phyloP scores from a whole-genome alignment of 2,113 vertebrate genomes.

The Mesocricetus auratus region DNA sequence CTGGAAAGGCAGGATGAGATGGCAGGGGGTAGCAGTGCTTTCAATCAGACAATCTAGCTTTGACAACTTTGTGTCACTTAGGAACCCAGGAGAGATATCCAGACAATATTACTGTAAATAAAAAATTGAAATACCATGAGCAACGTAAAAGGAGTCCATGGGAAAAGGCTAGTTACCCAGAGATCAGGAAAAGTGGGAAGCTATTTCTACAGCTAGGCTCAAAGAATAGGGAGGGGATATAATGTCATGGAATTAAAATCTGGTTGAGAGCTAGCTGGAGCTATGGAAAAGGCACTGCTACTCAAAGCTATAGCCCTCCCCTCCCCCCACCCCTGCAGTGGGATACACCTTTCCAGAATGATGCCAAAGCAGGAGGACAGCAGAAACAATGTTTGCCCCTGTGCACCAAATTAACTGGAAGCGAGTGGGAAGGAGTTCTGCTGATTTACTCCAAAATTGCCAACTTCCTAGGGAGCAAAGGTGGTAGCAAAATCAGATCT shows the following conservation, averaged over 20 bases:
- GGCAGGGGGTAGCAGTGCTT: background rate
- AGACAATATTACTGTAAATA: background rate
- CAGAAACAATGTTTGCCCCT: background rate
- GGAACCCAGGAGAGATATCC: background rate
- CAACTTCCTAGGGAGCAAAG: background rate
- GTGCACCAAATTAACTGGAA: background rate
- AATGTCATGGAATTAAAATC: background rate
- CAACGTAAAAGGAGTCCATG: background rate
- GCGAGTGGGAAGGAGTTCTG: background rate
- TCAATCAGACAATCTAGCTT: background rate
- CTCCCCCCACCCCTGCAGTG: too few relatives aligned
- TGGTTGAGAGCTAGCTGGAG: background rate
- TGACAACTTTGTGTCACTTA: background rate
- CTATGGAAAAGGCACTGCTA: background rate
- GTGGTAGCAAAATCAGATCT: background rate
- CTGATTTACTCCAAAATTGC: background rate
- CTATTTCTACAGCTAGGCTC: background rate
- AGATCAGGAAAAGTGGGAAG: background rate
- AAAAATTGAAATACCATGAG: background rate
- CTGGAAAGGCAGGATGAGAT: background rate
- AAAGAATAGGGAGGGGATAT: background rate
- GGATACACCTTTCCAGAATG: background rate
- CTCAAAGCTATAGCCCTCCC: background rate
- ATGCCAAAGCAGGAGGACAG: background rate
- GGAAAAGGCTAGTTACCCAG: background rate